Percentiles rank a stretch among this genome's conserved stretches.
These are phyloP conservation scores for Bathynomus jamesi DNA, from an alignment of 1,140 invertebrate species.

Conservation along the genomic window DNA sequence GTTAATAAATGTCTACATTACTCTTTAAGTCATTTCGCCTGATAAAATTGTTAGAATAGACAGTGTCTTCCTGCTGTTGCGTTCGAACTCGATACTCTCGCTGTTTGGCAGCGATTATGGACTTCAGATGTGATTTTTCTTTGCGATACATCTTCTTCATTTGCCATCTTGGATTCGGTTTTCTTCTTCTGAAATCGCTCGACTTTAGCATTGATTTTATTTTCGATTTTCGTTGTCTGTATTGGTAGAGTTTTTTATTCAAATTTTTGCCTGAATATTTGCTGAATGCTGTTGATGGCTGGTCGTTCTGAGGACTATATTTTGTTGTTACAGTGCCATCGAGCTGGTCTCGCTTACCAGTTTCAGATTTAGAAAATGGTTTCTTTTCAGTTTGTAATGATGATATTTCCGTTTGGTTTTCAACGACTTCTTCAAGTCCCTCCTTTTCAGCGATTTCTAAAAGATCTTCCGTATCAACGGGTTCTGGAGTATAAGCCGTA, in stretches of 20 bases:
- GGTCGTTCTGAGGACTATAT: neutral
- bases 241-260: neutral
- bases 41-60: neutral
- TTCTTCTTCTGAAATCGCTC: neutral
- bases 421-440: slow-evolving; percentile 19
- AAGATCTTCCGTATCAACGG: slow-evolving; percentile 16
- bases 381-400: neutral
- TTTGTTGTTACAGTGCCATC: too few species aligned
- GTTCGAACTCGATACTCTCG: neutral
- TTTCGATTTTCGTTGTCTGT: neutral
- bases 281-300: neutral
- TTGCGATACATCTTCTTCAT: neutral
- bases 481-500: slow-evolving; percentile 10
- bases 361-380: neutral
- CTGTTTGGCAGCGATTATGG: neutral
- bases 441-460: slow-evolving; percentile 18
- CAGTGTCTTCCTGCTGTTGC: neutral
- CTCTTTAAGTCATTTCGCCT: neutral
- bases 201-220: neutral
- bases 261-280: neutral
- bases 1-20: neutral
- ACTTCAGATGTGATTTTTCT: neutral
- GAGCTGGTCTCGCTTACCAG: too few species aligned
- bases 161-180: neutral
- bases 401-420: neutral